These are phyloP conservation scores for Dromaius novaehollandiae DNA, from an alignment of 2,113 vertebrate genomes.

Conservation along the genomic window DNA sequence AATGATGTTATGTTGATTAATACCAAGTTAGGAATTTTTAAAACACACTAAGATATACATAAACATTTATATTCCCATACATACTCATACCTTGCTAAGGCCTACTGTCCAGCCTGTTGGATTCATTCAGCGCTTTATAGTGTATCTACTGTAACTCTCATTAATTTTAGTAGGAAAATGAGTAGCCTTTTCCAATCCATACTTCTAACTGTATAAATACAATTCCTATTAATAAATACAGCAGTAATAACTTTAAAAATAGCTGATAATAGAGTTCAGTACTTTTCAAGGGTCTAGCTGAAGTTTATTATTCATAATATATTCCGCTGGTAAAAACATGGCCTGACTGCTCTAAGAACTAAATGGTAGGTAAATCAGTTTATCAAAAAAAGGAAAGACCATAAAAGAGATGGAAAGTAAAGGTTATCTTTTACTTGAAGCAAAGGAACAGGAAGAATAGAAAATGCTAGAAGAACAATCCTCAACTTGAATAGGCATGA, in stretches of 20 bases:
- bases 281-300: background rate
- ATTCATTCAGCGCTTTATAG: background rate
- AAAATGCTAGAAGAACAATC: background rate
- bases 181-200: background rate
- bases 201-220: background rate
- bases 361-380: background rate
- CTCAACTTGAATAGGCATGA: background rate
- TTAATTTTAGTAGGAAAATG: background rate
- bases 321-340: background rate
- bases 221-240: background rate
- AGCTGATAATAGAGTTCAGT: background rate
- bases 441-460: background rate
- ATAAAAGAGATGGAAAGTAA: background rate
- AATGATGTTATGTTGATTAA: background rate
- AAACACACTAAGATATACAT: background rate
- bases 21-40: background rate
- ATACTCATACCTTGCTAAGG: background rate
- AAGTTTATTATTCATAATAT: background rate
- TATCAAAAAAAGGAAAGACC: background rate
- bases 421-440: background rate
- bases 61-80: too few relatives aligned
- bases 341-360: background rate
- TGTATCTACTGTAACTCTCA: background rate
- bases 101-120: background rate
- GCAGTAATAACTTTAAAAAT: fast-evolving